These are phyloP conservation scores for Anagyrus pseudococci DNA, from an alignment of 2,888 invertebrate genomes.

Conservation along the genomic window DNA sequence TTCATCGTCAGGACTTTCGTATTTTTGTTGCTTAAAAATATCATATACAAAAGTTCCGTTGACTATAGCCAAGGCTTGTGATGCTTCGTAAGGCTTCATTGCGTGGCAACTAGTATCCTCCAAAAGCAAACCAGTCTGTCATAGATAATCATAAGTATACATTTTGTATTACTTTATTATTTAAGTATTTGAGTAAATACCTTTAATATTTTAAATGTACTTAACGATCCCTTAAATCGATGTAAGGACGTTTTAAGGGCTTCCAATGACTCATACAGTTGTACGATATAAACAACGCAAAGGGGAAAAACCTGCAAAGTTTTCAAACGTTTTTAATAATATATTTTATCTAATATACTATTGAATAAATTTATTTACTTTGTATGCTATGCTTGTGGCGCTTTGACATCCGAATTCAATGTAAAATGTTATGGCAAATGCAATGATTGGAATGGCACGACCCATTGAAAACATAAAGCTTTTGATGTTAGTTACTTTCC, in stretches of 20 bases:
- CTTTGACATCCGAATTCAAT: constrained; percentile 60
- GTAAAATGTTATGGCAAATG: constrained; percentile 68
- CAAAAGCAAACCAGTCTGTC: too few relatives aligned
- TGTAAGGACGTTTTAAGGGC: constrained; percentile 53
- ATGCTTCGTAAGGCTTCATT: constrained; percentile 61
- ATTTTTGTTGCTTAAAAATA: constrained; percentile 5
- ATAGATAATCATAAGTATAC: too few relatives aligned
- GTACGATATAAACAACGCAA: constrained; percentile 54
- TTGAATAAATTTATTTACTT: neutral
- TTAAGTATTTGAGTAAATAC: constrained; percentile 41
- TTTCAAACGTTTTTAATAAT: neutral
- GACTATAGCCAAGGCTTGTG: constrained; percentile 63
- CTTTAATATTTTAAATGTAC: constrained; percentile 54
- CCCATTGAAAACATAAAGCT: constrained; percentile 68
- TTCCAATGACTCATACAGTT: constrained; percentile 53
- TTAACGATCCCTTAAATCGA: constrained; percentile 51
- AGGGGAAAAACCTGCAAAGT: constrained; percentile 58
- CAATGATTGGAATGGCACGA: constrained; percentile 68
- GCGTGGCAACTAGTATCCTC: constrained; percentile 57
- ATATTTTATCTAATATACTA: neutral
- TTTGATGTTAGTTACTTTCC: constrained; percentile 67
- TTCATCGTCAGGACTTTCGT: constrained; percentile 1
- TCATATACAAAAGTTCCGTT: constrained; percentile 64
- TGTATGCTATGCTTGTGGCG: neutral
- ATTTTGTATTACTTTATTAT: neutral